Conservation (phyloP, 2,113 vertebrate species). For the Trichechus manatus region DNA sequence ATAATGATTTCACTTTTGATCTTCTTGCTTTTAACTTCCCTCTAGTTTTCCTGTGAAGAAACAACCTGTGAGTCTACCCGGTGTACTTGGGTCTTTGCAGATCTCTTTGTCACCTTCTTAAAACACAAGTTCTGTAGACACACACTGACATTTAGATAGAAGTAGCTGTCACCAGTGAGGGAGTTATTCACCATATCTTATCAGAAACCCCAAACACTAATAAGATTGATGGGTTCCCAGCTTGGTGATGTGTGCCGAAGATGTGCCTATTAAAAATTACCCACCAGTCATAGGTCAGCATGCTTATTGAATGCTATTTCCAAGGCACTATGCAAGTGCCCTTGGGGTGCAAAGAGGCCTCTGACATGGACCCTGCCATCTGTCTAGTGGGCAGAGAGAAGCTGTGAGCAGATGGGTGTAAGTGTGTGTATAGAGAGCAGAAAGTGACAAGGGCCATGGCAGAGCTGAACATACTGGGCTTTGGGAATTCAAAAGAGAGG, state of each 20-base stretch:
- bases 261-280: too few species aligned
- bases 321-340: not conserved
- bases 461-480: not conserved
- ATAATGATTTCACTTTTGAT: rapidly evolving
- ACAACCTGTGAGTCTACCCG: not conserved
- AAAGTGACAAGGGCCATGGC: not conserved
- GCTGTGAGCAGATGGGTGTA: not conserved
- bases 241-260: too few species aligned
- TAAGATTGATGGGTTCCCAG: not conserved
- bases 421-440: not conserved
- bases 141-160: not conserved
- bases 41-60: not conserved
- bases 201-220: not conserved
- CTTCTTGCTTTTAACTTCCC: not conserved
- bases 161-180: not conserved
- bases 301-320: not conserved
- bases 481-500: not conserved
- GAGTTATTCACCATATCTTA: too few species aligned
- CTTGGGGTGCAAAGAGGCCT: rapidly evolving
- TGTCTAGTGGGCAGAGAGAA: not conserved
- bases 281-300: too few species aligned
- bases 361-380: rapidly evolving
- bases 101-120: not conserved
- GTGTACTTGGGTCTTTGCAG: not conserved
- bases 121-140: not conserved